Evolutionary conservation across 2,797 vertebrate genomes (phyloP), one percentile per base, ranked within the genome.

Genomic region (Lagocephalus sceleratus): DNA sequence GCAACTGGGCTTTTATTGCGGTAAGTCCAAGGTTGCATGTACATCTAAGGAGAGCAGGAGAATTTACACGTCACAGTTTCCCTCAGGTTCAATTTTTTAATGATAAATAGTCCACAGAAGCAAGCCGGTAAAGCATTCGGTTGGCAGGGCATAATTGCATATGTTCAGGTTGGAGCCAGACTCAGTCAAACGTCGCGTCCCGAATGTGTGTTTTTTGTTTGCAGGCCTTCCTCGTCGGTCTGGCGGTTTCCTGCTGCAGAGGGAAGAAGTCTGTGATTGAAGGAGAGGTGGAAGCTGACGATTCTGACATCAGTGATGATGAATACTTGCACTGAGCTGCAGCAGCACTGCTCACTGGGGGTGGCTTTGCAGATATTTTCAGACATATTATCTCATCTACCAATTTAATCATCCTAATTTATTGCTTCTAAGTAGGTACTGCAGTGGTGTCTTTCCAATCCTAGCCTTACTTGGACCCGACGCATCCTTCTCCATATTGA

Each of bases 201-300:
- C 11, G 12, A 47, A 14, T 10, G 8, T 21, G 20, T 1, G 42
- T 51, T 51, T 57, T n/a, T 0, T 46, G 5, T 22, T 19, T n/a
- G n/a, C 10, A 99, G 97, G 91, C 94, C 20, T 99, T 99, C 72
- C 82, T 98, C 73, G 83, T 99, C 52, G 97, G 97, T 32, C 85
- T 98, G 82, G 78, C 91, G 68, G 93, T 98, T 59, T 98, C 97
- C 15, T 98, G 97, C 85, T 98, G 94, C 88, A 93, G 92, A 90
- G 96, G 96, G 63, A 99, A 97, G 90, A 98, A 96, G 78, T 98
- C 97, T 0, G 92, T 99, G 86, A 95, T 98, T 74, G 96, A 98
- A 88, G 95, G 96, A 55, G 94, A 95, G 80, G 92, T 96, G 73
- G 94, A 96, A 73, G 95, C 93, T 15, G 95, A 96, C 17, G 96